Evolutionary conservation across 2,888 invertebrate genomes (phyloP), one percentile per base, ranked within the genome.

Genomic region (Lagria hirta): DNA sequence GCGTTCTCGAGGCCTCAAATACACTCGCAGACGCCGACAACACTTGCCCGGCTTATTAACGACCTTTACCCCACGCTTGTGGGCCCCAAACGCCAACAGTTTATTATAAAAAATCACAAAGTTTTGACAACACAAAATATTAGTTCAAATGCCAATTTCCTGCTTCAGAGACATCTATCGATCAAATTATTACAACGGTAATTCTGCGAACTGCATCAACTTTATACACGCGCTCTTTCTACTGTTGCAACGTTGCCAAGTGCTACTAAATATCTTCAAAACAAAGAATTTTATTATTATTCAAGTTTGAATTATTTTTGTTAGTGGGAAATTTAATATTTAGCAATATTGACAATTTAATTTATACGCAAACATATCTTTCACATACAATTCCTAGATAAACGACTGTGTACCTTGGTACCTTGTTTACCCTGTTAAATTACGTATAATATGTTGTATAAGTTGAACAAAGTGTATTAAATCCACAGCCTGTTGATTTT

Each of bases 61-160:
- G 13, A 16, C 33, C 29, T 23, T 41, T 32, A 23, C 21, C 10
- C 10, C 7, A 11, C 24, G 14, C 35, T 21, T 10, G 6, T 24
- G 15, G 6, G 26, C 7, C 33, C 27, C 28, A 7, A 23, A 28
- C 34, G 33, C 36, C 17, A 26, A 18, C 13, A 32, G 13, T 41
- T 48, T 37, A 52, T 60, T 60, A 64, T 64, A 64, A 66, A 69
- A 65, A 65, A 65, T 63, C 62, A 60, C 60, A 58, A 66, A 65
- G 55, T 62, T 66, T 70, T 71, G 71, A 69, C 70, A 70, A 70
- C 68, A 69, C 63, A 67, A 60, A 67, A 64, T 69, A 61, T 64
- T 59, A 64, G 66, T 69, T 68, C 62, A 65, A 68, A 68, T 63
- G 65, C 60, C 61, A 61, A 60, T 55, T 48, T 48, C 24, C 36